These are phyloP conservation scores for Ancistrus triradiatus DNA, from an alignment of 2,113 vertebrate genomes.

Conservation along the genomic window DNA sequence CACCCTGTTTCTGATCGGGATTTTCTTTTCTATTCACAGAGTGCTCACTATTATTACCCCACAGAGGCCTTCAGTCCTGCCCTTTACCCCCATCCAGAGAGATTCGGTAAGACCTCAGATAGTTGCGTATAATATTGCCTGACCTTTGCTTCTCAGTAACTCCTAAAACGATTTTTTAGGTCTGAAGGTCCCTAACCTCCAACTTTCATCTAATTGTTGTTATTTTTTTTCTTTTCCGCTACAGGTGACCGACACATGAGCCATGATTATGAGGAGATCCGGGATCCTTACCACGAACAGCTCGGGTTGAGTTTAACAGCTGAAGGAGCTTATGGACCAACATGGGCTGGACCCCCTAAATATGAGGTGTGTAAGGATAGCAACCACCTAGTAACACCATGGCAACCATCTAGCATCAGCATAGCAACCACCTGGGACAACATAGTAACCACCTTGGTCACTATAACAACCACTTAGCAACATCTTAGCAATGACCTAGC, in stretches of 20 bases:
- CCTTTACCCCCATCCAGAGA: slow-evolving; percentile 49
- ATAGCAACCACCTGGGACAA: too few species aligned
- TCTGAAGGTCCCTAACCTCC: too few species aligned
- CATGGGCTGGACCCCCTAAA: slow-evolving; percentile 11
- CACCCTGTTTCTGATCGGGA: too few species aligned
- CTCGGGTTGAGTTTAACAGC: slow-evolving; percentile 26
- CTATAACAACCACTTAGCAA: too few species aligned
- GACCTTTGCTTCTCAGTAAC: neutral
- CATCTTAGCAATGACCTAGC: too few species aligned
- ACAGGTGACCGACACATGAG: slow-evolving; percentile 42
- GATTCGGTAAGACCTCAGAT: slow-evolving; percentile 45
- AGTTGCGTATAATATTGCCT: neutral
- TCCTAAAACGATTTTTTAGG: neutral
- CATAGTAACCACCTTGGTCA: too few species aligned
- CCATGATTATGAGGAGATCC: slow-evolving; percentile 62
- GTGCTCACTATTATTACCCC: slow-evolving; percentile 64
- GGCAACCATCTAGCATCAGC: too few species aligned
- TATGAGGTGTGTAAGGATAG: too few species aligned
- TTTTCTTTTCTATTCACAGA: slow-evolving; percentile 17
- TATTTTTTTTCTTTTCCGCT: neutral
- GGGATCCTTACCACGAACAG: slow-evolving; percentile 50
- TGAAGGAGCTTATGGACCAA: slow-evolving; percentile 36
- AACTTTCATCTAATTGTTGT: too few species aligned
- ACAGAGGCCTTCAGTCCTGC: slow-evolving; percentile 51
- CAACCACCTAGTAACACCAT: too few species aligned